Percentiles rank a stretch among this genome's conserved stretches.
Evolutionary conservation across 2,888 invertebrate species (phyloP).

Genomic region (Leptinotarsa tumamoca): DNA sequence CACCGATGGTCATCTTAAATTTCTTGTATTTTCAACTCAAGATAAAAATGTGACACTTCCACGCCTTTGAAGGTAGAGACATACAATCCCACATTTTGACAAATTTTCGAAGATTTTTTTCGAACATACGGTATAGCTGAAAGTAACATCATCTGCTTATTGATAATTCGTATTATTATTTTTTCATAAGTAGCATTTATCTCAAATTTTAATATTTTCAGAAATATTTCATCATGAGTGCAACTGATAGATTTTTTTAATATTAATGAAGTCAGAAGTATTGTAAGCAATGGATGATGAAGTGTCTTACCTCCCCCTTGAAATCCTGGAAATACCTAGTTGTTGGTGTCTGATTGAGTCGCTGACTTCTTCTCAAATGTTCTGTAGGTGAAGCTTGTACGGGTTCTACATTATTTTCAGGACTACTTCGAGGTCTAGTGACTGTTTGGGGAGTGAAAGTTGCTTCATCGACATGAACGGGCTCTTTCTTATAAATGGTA

Average conservation of each 20-base stretch:
- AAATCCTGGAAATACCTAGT: slow-evolving; percentile 22
- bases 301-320: slow-evolving; percentile 8
- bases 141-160: not conserved
- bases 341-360: slow-evolving; percentile 5
- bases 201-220: not conserved
- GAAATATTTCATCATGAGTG: not conserved
- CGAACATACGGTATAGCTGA: not conserved
- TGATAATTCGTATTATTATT: not conserved
- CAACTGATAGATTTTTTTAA: too few species aligned
- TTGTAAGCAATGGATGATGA: slow-evolving; percentile 8
- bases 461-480: slow-evolving; percentile 6
- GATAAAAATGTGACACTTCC: not conserved
- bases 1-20: not conserved
- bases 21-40: not conserved
- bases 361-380: slow-evolving; percentile 8
- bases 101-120: not conserved
- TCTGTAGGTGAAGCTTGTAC: slow-evolving; percentile 6
- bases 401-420: slow-evolving; percentile 8
- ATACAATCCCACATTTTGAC: not conserved
- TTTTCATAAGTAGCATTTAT: not conserved
- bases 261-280: not conserved
- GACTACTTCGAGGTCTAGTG: not conserved
- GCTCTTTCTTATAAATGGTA: slow-evolving; percentile 8
- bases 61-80: too few species aligned
- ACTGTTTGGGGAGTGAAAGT: slow-evolving; percentile 3